Evolutionary conservation across 2,113 vertebrate genomes (phyloP), one percentile per base, ranked within the genome.

Genomic region (Haplochromis burtoni): DNA sequence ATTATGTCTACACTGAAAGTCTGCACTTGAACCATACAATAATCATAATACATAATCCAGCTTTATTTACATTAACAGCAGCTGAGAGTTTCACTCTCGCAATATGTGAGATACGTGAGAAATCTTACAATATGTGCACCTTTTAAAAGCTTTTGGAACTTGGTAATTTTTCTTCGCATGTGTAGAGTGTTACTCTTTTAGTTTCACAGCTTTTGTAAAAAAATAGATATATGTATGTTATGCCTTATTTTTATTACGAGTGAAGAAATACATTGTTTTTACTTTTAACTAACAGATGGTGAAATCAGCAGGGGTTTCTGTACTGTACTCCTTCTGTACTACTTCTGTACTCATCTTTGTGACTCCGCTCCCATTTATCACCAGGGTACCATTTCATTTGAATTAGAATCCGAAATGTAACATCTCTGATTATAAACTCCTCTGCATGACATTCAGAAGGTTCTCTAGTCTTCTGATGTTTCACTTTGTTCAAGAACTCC

Each of bases 261-360:
- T 73, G 31, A 73, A 71, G 21, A 85, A 68, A 87, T 71, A 11
- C 71, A 13, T 86, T 76, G 24, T 84, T 55, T 83, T 73, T 29
- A 24, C 49, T 90, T 86, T 83, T 26, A 88, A 83, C 51, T 55
- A 83, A 54, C 88, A 92, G 88, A 86, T 89, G 87, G 82, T 86
- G 73, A 24, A 82, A 79, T 14, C 85, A 89, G 59, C 82, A 76
- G 84, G 78, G 38, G 54, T 26, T 76, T 87, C 26, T 79, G 7
- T 35, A 1, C 0, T 35, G 29, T 61, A 33, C 57, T 61, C 24
- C 24, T 24, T 24, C 57, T 61, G 57, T 33, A 61, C 29, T 61
- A 61, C 57, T 19, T 61, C 57, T 61, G 57, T 47, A 35, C 24
- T 87, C 47, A 78, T 81, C 38, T 55, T 38, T 87, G 54, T 71